A percentile compares a stretch with the other conserved stretches of the same genome.
These are phyloP conservation scores for Hypotaenidia philippensis DNA, from an alignment of 2,797 vertebrate species.

Conservation along the genomic window DNA sequence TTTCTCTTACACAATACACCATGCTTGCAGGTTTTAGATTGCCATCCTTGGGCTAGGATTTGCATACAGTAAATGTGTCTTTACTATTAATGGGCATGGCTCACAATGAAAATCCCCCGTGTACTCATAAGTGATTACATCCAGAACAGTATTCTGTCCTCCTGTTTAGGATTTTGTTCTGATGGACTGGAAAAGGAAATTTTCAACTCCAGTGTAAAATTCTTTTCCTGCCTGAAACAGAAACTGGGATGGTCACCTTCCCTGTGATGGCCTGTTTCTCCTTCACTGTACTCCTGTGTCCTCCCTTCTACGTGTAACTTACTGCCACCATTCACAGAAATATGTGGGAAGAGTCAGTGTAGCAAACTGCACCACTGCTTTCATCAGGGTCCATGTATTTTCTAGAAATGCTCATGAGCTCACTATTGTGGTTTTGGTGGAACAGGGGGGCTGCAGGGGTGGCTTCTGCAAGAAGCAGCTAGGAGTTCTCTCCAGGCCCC, in stretches of 20 bases:
- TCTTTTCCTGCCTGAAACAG: neutral
- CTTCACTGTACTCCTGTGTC: neutral
- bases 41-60: neutral
- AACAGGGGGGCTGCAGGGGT: too few species aligned
- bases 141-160: neutral
- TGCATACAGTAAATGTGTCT: neutral
- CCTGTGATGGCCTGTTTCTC: neutral
- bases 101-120: neutral
- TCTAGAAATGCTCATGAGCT: neutral
- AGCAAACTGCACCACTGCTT: neutral
- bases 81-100: neutral
- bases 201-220: neutral
- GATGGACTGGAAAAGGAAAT: neutral
- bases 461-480: too few species aligned
- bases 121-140: neutral
- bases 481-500: too few species aligned
- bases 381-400: neutral
- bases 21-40: neutral
- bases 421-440: too few species aligned
- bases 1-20: neutral
- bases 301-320: neutral
- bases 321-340: neutral
- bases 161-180: neutral
- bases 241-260: neutral
- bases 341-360: neutral